phyloP scores from a whole-genome alignment of 2,797 vertebrate species.

The Cercopithecus hamlyni region DNA sequence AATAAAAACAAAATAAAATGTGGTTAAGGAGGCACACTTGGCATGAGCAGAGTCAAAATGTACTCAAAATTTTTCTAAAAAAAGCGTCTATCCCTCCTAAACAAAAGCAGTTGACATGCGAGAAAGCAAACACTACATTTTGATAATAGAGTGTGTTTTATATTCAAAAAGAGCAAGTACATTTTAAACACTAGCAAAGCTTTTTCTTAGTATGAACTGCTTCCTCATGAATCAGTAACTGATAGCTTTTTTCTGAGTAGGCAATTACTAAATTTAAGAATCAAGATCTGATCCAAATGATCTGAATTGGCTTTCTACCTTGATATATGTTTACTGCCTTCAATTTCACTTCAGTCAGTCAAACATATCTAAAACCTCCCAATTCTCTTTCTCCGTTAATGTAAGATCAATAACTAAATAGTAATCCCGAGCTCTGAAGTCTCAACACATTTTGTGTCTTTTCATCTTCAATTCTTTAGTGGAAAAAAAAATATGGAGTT shows the following conservation, averaged over 20 bases:
- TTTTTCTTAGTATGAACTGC: background rate
- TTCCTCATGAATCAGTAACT: background rate
- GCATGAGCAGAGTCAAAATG: background rate
- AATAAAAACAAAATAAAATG: background rate
- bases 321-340: background rate
- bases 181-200: background rate
- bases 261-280: background rate
- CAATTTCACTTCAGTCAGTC: background rate
- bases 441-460: background rate
- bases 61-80: background rate
- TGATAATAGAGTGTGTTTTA: background rate
- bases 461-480: background rate
- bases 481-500: background rate
- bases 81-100: background rate
- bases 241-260: background rate
- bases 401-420: background rate
- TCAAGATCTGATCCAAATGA: background rate
- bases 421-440: background rate
- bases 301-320: background rate
- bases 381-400: background rate
- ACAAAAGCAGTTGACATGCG: background rate
- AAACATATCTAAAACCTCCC: background rate
- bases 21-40: background rate
- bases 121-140: conserved; percentile 27
- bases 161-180: background rate